Evolutionary conservation across 2,888 invertebrate genomes (phyloP).

Genomic region (Zaprionus lineosus): DNA sequence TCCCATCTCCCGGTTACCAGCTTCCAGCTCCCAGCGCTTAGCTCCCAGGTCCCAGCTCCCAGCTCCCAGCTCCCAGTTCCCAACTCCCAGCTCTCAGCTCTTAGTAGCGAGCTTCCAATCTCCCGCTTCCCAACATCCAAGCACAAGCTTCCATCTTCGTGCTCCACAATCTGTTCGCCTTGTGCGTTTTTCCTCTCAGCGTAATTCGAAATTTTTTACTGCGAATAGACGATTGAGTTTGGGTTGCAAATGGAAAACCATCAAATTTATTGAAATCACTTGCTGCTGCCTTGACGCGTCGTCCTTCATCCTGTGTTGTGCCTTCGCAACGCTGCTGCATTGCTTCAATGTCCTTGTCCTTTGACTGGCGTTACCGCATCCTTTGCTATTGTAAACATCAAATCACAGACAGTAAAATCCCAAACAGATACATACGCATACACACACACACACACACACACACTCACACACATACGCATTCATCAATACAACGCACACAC

Average conservation of each 20-base stretch:
- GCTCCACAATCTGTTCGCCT: constrained; percentile 16
- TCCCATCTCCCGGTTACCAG: constrained; percentile 11
- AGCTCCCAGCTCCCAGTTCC: neutral
- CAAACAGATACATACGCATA: constrained; percentile 33
- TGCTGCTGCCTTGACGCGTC: constrained; percentile 54
- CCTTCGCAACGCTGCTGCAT: constrained; percentile 18
- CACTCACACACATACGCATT: constrained; percentile 11
- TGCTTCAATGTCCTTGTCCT: constrained; percentile 40
- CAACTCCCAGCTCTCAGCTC: neutral
- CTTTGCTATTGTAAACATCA: constrained; percentile 74
- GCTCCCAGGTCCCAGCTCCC: constrained; percentile 8
- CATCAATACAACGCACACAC: too few species aligned
- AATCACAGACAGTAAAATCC: constrained; percentile 74
- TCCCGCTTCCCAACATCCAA: too few species aligned
- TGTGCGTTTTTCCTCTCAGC: constrained; percentile 44
- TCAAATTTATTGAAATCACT: constrained; percentile 83
- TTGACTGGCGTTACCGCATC: constrained; percentile 60
- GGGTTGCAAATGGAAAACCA: constrained; percentile 81
- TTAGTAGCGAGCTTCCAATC: too few species aligned
- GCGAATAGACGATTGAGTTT: constrained; percentile 77
- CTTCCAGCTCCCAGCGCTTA: neutral
- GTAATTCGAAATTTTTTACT: constrained; percentile 78
- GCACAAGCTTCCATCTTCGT: too few species aligned
- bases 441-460: constrained; percentile 22
- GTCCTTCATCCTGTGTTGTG: constrained; percentile 25